These are phyloP conservation scores for Cyanocitta stelleri DNA, from an alignment of 2,113 vertebrate genomes.

Conservation along the genomic window DNA sequence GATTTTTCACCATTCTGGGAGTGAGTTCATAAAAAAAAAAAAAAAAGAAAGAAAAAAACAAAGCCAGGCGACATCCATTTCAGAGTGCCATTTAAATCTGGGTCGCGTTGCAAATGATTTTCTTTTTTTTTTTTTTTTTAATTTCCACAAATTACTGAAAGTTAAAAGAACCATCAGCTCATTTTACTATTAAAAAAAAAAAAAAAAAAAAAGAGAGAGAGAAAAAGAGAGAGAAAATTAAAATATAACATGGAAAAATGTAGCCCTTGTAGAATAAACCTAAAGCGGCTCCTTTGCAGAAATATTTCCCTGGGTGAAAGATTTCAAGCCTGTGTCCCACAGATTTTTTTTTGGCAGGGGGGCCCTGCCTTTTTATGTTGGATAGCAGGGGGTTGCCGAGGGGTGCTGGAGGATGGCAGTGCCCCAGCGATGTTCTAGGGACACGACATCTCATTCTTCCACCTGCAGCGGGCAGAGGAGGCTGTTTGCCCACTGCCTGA, in stretches of 20 bases:
- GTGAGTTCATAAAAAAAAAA: not conserved
- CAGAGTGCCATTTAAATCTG: conserved; percentile 34
- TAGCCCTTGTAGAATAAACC: not conserved
- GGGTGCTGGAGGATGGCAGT: not conserved
- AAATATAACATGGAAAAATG: not conserved
- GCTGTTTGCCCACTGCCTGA: not conserved
- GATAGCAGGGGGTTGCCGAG: accelerated
- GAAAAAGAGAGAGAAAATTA: not conserved
- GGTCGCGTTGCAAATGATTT: not conserved
- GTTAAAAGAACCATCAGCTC: not conserved
- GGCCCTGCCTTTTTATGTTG: not conserved
- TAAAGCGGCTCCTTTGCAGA: not conserved
- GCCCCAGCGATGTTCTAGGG: not conserved
- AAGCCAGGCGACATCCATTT: conserved; percentile 1
- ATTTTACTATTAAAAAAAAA: not conserved
- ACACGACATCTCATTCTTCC: not conserved
- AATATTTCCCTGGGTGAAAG: not conserved
- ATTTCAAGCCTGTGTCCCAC: not conserved
- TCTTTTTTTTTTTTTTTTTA: not conserved
- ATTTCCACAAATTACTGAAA: conserved; percentile 32
- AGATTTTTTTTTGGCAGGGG: not conserved
- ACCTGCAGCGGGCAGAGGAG: not conserved
- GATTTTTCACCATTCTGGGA: not conserved
- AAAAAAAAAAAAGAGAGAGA: not conserved
- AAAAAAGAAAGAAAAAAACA: not conserved